Conservation (phyloP, 1,140 invertebrate genomes). For the Drosophila asahinai region DNA sequence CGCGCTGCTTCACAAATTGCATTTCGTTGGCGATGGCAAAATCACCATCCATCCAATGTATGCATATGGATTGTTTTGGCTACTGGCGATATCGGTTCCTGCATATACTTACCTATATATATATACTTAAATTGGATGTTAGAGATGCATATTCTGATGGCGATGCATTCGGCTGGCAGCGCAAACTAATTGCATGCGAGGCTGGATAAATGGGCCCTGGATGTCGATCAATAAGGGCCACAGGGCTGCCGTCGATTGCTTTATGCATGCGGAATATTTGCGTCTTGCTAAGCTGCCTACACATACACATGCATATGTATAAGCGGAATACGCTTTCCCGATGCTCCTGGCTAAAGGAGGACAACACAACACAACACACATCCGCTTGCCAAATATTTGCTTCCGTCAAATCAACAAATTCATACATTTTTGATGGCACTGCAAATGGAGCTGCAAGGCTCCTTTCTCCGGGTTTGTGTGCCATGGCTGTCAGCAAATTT, state of each 20-base stretch:
- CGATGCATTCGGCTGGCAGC: slow-evolving; percentile 26
- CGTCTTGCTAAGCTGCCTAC: slow-evolving; percentile 20
- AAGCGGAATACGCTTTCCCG: slow-evolving; percentile 32
- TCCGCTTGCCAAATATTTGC: slow-evolving; percentile 72
- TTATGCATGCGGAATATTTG: slow-evolving; percentile 43
- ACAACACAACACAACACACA: slow-evolving; percentile 41
- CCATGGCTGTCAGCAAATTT: slow-evolving; percentile 52
- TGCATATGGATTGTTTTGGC: slow-evolving; percentile 24
- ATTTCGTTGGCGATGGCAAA: slow-evolving; percentile 44
- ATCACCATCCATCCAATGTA: slow-evolving; percentile 29
- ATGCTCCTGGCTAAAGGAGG: slow-evolving; percentile 31
- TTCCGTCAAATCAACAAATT: slow-evolving; percentile 79
- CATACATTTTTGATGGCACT: slow-evolving; percentile 73
- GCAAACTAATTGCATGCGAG: slow-evolving; percentile 56
- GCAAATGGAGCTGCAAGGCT: slow-evolving; percentile 57
- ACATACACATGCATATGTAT: background rate
- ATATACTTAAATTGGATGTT: too few relatives aligned
- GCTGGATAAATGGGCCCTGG: slow-evolving; percentile 23
- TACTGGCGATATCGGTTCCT: slow-evolving; percentile 31
- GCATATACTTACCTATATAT: slow-evolving; percentile 7
- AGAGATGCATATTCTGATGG: background rate
- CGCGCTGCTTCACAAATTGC: slow-evolving; percentile 61
- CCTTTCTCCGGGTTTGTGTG: slow-evolving; percentile 15
- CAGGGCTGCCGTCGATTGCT: slow-evolving; percentile 29
- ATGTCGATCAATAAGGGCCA: slow-evolving; percentile 28